Percentiles rank a stretch among this genome's conserved stretches.
These are phyloP conservation scores for Platyscapa corneri DNA, from an alignment of 1,140 invertebrate genomes.

Conservation along the genomic window DNA sequence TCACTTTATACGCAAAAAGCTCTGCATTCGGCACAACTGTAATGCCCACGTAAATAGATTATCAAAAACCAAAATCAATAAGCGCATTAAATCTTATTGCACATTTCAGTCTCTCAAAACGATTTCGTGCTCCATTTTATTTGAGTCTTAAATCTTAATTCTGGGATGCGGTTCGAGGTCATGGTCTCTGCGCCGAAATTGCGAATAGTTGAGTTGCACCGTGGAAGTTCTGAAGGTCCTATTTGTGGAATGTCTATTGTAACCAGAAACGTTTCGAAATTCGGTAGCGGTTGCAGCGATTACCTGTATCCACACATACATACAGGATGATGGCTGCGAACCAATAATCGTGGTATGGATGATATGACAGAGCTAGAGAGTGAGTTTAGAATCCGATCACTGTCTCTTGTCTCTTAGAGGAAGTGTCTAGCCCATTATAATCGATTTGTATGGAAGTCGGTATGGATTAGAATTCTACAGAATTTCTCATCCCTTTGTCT, in stretches of 20 bases:
- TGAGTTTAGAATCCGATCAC: neutral
- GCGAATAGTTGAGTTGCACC: neutral
- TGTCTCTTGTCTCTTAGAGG: neutral
- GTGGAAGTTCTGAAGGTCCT: neutral
- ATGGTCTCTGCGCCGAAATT: neutral
- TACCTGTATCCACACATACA: neutral
- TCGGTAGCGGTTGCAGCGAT: neutral
- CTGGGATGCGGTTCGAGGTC: neutral
- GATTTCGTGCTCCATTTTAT: neutral
- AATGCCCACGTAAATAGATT: too few species aligned
- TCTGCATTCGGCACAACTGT: too few species aligned
- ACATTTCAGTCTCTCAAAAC: neutral
- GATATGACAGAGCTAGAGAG: neutral
- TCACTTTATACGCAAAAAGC: too few species aligned
- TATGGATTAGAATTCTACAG: neutral
- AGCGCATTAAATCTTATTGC: too few species aligned
- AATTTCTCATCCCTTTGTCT: neutral
- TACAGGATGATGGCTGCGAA: neutral
- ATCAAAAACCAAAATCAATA: too few species aligned
- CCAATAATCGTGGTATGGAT: neutral
- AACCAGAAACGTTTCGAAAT: neutral
- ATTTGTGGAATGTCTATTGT: neutral
- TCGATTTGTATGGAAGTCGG: neutral
- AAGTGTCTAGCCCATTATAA: neutral
- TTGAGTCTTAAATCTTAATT: neutral